Evolutionary conservation across 2,797 vertebrate genomes (phyloP).

Genomic region (Phataginus tricuspis): DNA sequence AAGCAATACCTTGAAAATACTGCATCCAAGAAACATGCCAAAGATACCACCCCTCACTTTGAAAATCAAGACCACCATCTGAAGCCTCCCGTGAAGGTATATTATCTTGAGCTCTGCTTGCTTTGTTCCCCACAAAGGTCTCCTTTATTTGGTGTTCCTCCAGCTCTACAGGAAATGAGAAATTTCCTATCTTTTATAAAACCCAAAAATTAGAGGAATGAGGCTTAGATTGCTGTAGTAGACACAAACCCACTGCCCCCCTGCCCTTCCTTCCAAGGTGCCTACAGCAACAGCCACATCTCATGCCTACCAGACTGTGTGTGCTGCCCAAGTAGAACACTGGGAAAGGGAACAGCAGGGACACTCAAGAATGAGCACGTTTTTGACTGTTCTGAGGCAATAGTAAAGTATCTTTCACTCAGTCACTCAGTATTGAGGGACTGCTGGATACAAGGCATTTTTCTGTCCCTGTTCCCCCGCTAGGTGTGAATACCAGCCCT

Average conservation of each 20-base stretch:
- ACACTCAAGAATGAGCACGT: not conserved
- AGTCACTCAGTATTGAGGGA: not conserved
- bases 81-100: not conserved
- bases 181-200: not conserved
- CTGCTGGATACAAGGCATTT: not conserved
- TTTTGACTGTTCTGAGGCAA: not conserved
- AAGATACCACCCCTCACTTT: not conserved
- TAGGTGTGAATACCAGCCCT: not conserved
- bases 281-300: rapidly evolving
- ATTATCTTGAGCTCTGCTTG: not conserved
- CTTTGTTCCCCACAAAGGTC: not conserved
- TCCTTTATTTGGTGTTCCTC: not conserved
- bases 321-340: not conserved
- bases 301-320: no score
- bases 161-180: not conserved
- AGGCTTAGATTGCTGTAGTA: not conserved
- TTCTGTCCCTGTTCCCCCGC: not conserved
- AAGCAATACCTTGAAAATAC: not conserved
- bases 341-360: rapidly evolving
- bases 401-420: not conserved
- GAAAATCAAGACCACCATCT: not conserved
- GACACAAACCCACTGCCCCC: not conserved
- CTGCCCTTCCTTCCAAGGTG: not conserved
- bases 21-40: no score
- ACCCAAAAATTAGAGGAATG: not conserved